These are phyloP conservation scores for Disparrhopalites patrizii DNA, from an alignment of 2,888 invertebrate species.

Conservation along the genomic window DNA sequence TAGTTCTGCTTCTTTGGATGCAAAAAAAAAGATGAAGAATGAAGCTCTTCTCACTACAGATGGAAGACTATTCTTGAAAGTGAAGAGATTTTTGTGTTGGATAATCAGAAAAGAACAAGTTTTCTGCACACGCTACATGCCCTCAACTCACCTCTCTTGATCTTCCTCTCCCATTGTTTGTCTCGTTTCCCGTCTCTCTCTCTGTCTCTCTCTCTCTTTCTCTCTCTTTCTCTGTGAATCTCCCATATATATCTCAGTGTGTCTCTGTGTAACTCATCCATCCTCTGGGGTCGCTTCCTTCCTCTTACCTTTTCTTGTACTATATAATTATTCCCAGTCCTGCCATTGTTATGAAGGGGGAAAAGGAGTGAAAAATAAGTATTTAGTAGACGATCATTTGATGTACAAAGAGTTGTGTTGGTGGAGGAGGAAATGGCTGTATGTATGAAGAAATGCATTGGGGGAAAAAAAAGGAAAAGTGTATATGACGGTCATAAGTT, in stretches of 20 bases:
- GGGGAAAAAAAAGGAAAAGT: no score
- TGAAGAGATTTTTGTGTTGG: slow-evolving; percentile 27
- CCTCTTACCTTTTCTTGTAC: neutral
- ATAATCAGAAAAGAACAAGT: slow-evolving; percentile 22
- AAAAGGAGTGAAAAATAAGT: neutral
- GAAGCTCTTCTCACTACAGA: neutral
- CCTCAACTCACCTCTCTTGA: slow-evolving; percentile 16
- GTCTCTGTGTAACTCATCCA: no score
- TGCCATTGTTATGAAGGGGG: neutral
- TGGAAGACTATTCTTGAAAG: slow-evolving; percentile 24
- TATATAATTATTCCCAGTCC: neutral
- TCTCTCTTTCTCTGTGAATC: neutral
- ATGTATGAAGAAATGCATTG: no score
- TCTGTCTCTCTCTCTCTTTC: slow-evolving; percentile 13
- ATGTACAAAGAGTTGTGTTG: neutral
- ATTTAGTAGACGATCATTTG: neutral
- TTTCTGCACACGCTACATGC: slow-evolving; percentile 22
- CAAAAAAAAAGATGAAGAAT: neutral
- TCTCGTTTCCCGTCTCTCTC: slow-evolving; percentile 2
- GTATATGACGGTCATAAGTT: no score
- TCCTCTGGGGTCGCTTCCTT: no score
- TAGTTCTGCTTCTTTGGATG: no score
- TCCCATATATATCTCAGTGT: no score
- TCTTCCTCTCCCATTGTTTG: no score
- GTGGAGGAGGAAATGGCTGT: neutral